Evolutionary conservation across 2,113 vertebrate genomes (phyloP).

Genomic region (Rutilus rutilus): DNA sequence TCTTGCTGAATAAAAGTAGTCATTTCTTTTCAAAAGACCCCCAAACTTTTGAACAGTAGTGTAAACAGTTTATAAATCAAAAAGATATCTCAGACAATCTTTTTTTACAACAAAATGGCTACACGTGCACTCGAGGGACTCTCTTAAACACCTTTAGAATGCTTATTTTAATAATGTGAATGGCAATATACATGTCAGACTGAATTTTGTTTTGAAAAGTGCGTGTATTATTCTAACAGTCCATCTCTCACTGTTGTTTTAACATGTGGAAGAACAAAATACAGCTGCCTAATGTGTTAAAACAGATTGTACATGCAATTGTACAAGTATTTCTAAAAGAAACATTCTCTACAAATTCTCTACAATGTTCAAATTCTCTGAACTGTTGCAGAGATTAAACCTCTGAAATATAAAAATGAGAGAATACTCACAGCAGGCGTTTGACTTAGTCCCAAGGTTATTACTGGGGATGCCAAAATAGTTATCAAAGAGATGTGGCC

Average conservation of each 20-base stretch:
- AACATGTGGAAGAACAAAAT: not conserved
- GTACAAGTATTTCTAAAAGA: not conserved
- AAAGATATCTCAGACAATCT: not conserved
- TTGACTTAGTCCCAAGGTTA: slow-evolving; percentile 71
- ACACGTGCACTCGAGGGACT: not conserved
- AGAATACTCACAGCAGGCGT: slow-evolving; percentile 86
- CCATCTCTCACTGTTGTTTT: not conserved
- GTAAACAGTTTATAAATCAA: not conserved
- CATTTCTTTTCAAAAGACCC: not conserved
- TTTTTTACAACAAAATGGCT: not conserved
- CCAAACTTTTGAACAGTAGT: not conserved
- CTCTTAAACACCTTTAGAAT: not conserved
- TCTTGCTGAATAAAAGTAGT: not conserved
- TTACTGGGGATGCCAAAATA: slow-evolving; percentile 80
- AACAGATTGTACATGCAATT: not conserved
- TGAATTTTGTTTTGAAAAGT: not conserved
- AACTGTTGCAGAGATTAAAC: not conserved
- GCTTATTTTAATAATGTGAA: not conserved
- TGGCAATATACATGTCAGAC: not conserved
- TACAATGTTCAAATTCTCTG: not conserved
- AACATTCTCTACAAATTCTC: not conserved
- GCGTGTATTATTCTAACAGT: not conserved
- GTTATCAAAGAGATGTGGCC: slow-evolving; percentile 90
- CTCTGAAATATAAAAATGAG: not conserved
- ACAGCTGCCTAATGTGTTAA: not conserved